Conservation (phyloP, 2,888 invertebrate species). For the Scaptomyza cyrtandrae region DNA sequence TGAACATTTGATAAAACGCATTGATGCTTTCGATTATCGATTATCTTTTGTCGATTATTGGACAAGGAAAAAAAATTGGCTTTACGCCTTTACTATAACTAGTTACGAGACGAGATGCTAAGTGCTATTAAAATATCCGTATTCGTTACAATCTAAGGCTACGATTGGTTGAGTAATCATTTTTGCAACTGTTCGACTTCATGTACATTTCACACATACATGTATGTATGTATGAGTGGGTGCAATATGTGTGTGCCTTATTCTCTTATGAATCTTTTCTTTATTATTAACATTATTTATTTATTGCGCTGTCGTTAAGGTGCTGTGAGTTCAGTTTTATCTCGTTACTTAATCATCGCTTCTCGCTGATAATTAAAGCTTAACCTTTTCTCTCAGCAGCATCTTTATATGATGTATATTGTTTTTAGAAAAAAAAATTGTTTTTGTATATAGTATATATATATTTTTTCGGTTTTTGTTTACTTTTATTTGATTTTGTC, state of each 20-base stretch:
- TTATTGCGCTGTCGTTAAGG: slow-evolving; percentile 1
- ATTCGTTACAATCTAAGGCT: slow-evolving; percentile 71
- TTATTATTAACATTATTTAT: background rate
- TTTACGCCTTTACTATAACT: slow-evolving; percentile 48
- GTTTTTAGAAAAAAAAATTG: slow-evolving; percentile 38
- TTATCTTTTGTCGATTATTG: slow-evolving; percentile 36
- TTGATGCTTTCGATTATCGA: slow-evolving; percentile 34
- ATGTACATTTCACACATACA: background rate
- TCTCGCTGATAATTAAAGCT: slow-evolving; percentile 3
- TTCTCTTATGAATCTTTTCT: background rate
- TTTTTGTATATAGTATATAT: slow-evolving; percentile 18
- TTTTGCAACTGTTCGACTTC: slow-evolving; percentile 30
- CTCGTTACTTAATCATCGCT: background rate
- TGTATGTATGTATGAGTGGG: slow-evolving; percentile 4
- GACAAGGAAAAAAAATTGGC: slow-evolving; percentile 57
- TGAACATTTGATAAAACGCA: slow-evolving; percentile 45
- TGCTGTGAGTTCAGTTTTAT: background rate
- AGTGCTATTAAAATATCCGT: slow-evolving; percentile 49
- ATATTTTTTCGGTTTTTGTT: slow-evolving; percentile 8
- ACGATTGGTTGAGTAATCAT: slow-evolving; percentile 71
- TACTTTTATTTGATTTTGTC: slow-evolving; percentile 1
- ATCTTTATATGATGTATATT: slow-evolving; percentile 8
- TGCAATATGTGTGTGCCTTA: slow-evolving; percentile 8
- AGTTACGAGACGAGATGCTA: slow-evolving; percentile 54
- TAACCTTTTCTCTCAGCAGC: slow-evolving; percentile 12